Base-by-base conservation (phyloP, 2,113 vertebrate genomes). In the Zosterops hypoxanthus region DNA sequence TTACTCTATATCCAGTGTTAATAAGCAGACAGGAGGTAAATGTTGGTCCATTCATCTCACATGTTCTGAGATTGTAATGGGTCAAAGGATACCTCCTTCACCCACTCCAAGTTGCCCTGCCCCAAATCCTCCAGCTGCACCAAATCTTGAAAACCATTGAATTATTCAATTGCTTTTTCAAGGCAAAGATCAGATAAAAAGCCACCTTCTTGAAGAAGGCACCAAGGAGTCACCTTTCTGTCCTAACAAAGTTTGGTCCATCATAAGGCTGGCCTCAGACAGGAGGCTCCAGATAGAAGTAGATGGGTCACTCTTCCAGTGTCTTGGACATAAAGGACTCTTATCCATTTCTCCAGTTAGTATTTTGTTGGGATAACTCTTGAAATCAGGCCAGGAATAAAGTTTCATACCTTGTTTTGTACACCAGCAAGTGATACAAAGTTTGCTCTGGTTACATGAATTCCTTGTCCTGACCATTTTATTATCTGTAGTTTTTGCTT, bases 401-500 rank as follows among this genome's bases (percentile, higher is more conserved):
- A 21, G 14, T 65, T 49, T 64, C 24, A 17, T 61, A 5, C 18
- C 14, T 39, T n/a, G 11, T 50, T 83, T 50, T 63, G 5, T 16
- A 18, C 5, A 7, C 12, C 0, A 9, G 7, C 24, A 61, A 70
- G 20, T 50, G 26, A n/a, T 22, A 52, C 0, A 1, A 78, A 83
- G 6, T 94, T 96, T 64, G n/a, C 9, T 77, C 34, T 55, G 36
- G 8, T 60, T 49, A 6, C 24, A 4, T 49, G 60, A 75, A 75
- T 86, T 78, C 7, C 49, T 26, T 8, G 16, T 75, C 29, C 14
- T 69, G 36, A 33, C 2, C 4, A 2, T 41, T 88, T 56, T 64
- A 55, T 72, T 75, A 66, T 63, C 39, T 79, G 13, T 53, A 17
- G 31, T 86, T 95, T 95, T 83, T 75, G 23, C 36, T 82, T 66